Conservation (phyloP, 2,113 vertebrate genomes). For the Cynopterus brachyotis region DNA sequence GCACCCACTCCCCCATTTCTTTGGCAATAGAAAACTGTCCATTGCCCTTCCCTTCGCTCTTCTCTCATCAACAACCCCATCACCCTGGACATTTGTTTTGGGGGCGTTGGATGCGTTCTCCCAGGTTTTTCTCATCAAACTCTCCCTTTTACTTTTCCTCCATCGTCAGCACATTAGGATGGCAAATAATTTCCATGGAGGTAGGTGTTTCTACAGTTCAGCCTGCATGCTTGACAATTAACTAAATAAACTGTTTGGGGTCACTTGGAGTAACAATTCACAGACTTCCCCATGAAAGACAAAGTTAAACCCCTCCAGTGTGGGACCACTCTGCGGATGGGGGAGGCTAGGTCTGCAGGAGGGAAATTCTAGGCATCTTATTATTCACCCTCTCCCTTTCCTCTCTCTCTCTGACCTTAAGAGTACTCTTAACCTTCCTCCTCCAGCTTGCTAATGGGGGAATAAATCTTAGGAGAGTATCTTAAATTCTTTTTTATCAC, state of each 20-base stretch:
- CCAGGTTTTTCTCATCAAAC: constrained; percentile 58
- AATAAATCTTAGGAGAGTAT: constrained; percentile 88
- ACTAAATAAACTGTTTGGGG: constrained; percentile 72
- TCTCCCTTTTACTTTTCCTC: constrained; percentile 50
- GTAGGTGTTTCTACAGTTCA: constrained; percentile 46
- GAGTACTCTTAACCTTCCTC: constrained; percentile 87
- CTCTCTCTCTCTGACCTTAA: constrained; percentile 83
- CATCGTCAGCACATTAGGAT: constrained; percentile 63
- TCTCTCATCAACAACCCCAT: not conserved
- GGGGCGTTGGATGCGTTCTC: constrained; percentile 7
- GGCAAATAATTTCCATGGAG: constrained; percentile 65
- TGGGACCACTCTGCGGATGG: constrained; percentile 15
- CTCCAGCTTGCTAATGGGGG: constrained; percentile 86
- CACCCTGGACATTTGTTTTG: not conserved
- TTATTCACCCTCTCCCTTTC: constrained; percentile 75
- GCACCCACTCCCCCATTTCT: not conserved
- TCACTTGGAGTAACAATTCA: constrained; percentile 74
- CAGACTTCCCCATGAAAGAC: constrained; percentile 59
- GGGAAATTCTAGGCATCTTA: constrained; percentile 78
- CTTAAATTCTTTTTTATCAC: constrained; percentile 88
- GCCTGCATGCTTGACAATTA: constrained; percentile 62
- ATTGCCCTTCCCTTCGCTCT: not conserved
- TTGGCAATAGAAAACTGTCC: too few species aligned
- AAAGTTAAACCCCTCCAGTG: constrained; percentile 44
- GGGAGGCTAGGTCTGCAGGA: constrained; percentile 54